These are phyloP conservation scores for Aelia acuminata DNA, from an alignment of 2,888 invertebrate species.

Conservation along the genomic window DNA sequence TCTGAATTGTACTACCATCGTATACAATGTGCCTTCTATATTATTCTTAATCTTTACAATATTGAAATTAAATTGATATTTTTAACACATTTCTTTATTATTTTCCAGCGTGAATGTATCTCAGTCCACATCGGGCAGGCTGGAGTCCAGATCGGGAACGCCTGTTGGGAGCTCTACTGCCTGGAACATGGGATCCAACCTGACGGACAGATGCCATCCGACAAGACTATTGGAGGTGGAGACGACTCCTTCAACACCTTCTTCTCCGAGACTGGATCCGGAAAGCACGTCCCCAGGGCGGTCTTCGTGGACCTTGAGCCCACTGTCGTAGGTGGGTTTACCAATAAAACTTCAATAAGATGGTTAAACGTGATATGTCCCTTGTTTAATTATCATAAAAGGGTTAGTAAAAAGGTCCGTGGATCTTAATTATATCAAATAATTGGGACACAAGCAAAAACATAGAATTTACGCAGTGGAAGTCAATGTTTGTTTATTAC, in stretches of 20 bases:
- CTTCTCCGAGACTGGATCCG: slow-evolving; percentile 73
- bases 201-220: slow-evolving; percentile 73
- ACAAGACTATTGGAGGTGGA: slow-evolving; percentile 71
- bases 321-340: slow-evolving; percentile 73
- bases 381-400: no score
- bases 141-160: slow-evolving; percentile 69
- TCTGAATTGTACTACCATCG: no score
- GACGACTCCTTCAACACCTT: slow-evolving; percentile 71
- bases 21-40: no score
- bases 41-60: no score
- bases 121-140: slow-evolving; percentile 71
- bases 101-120: slow-evolving; percentile 69
- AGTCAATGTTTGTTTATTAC: no score
- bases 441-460: no score
- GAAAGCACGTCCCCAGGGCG: slow-evolving; percentile 75
- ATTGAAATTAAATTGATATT: neutral
- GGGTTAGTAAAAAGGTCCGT: no score
- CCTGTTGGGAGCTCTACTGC: slow-evolving; percentile 70
- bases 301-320: slow-evolving; percentile 77
- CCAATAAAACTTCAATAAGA: no score
- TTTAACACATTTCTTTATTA: neutral
- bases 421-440: no score
- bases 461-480: no score
- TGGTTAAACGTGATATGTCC: no score
- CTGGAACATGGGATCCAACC: slow-evolving; percentile 71